Conservation (phyloP, 2,797 vertebrate genomes). For the Poecilia gillii region DNA sequence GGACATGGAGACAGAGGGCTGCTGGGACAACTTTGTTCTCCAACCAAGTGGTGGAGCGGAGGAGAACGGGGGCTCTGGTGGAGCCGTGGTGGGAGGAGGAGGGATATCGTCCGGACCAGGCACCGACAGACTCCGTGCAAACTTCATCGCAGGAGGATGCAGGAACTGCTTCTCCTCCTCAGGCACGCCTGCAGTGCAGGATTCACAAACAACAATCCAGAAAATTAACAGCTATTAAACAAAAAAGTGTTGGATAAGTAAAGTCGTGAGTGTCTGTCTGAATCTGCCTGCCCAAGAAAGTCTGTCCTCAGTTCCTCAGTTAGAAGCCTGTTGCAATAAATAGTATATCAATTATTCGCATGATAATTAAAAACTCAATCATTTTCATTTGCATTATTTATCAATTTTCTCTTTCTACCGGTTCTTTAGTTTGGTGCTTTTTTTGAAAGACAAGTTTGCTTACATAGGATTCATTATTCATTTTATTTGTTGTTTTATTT, state of each 20-base stretch:
- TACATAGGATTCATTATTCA: no score
- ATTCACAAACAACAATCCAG: slow-evolving; percentile 31
- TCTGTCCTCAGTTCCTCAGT: slow-evolving; percentile 65
- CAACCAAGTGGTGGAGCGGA: slow-evolving; percentile 84
- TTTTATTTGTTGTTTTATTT: no score
- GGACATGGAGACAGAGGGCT: slow-evolving; percentile 80
- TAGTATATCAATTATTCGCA: no score
- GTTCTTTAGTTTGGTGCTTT: no score
- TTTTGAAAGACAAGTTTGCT: no score
- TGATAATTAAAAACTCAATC: no score
- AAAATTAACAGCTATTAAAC: slow-evolving; percentile 11
- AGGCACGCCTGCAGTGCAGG: slow-evolving; percentile 79
- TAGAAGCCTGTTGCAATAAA: slow-evolving; percentile 24
- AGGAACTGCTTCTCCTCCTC: slow-evolving; percentile 91
- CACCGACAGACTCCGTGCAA: slow-evolving; percentile 91
- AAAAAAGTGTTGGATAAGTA: background rate
- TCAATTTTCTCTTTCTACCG: no score
- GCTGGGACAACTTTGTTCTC: slow-evolving; percentile 79
- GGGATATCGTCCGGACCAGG: slow-evolving; percentile 93
- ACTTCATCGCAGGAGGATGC: slow-evolving; percentile 89
- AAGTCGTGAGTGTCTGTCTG: slow-evolving; percentile 68
- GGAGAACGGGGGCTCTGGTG: slow-evolving; percentile 92
- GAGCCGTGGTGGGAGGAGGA: slow-evolving; percentile 92
- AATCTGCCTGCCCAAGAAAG: slow-evolving; percentile 69
- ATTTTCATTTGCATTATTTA: no score